Base-by-base conservation (phyloP, 2,888 invertebrate genomes). In the Argyresthia goedartella region DNA sequence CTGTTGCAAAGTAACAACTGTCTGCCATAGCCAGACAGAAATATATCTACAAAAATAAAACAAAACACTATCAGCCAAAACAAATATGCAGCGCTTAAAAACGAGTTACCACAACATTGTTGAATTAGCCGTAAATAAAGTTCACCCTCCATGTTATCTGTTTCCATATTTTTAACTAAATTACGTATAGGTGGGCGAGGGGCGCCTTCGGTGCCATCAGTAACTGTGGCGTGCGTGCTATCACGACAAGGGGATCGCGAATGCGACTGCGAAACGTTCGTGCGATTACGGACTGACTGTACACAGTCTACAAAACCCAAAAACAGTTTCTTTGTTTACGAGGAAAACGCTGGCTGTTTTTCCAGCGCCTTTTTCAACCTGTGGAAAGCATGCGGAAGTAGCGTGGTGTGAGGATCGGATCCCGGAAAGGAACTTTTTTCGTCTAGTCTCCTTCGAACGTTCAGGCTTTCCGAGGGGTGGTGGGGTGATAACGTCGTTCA, bases 81-180 rank as follows among this genome's bases (percentile, higher is more conserved):
- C 39, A 65, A 71, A 68, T 71, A 67, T 64, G 60, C 58, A 55
- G 54, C 67, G 61, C 63, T 45, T 48, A 51, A 51, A 51, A 16
- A 49, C 46, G 25, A 48, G 54, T 52, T 49, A 52, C 53, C 47
- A 52, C 52, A 50, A 50, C 35, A 36, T 52, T 50, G 64, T 61
- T 60, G 72, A 76, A 73, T 73, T 76, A 81, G 75, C 71, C 67
- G 69, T 67, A 63, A 69, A 69, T 71, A 68, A 72, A 67, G 63
- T 68, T 50, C 45, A 64, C 67, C 67, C 59, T 61, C 67, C 41
- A 15, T 13, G 70, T 75, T 81, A 82, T 84, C 81, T 78, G 61
- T 60, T 62, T 67, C 75, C 75, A 82, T 84, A 84, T 85, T 85
- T 85, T 85, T 77, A 76, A 81, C 78, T 84, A 82, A 82, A 85